Conservation (phyloP, 2,113 vertebrate genomes). For the Larimichthys crocea region DNA sequence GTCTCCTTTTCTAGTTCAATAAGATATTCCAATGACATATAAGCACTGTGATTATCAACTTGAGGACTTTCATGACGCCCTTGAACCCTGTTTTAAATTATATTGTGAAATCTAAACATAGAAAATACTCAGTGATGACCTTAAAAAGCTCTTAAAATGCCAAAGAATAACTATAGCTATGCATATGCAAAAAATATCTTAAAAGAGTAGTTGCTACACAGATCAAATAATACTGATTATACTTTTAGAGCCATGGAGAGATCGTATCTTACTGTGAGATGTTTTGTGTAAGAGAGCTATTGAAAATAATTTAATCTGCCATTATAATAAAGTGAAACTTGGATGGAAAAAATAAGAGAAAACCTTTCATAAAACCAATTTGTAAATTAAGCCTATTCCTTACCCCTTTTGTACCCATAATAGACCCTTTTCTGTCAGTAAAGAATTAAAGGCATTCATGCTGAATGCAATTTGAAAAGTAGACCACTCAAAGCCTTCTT, state of each 20-base stretch:
- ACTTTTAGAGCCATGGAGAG: background rate
- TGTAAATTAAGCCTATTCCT: background rate
- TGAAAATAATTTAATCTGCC: background rate
- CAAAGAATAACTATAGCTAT: background rate
- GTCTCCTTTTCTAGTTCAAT: background rate
- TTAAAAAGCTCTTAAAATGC: background rate
- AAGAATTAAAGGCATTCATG: background rate
- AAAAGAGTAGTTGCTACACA: background rate
- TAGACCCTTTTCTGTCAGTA: background rate
- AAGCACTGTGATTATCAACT: background rate
- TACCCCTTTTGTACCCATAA: background rate
- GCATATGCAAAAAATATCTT: background rate
- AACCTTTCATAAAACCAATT: background rate
- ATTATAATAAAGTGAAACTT: background rate
- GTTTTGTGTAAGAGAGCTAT: background rate
- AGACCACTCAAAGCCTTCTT: background rate
- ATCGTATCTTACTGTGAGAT: background rate
- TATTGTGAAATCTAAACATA: background rate
- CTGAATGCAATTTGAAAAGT: background rate
- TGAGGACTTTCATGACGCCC: too few species aligned
- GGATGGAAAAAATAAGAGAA: background rate
- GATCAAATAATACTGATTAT: conserved; percentile 5
- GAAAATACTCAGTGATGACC: background rate
- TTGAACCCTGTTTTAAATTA: background rate
- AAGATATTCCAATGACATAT: background rate